Evolutionary conservation across 2,113 vertebrate genomes (phyloP).

Genomic region (Vidua chalybeata): DNA sequence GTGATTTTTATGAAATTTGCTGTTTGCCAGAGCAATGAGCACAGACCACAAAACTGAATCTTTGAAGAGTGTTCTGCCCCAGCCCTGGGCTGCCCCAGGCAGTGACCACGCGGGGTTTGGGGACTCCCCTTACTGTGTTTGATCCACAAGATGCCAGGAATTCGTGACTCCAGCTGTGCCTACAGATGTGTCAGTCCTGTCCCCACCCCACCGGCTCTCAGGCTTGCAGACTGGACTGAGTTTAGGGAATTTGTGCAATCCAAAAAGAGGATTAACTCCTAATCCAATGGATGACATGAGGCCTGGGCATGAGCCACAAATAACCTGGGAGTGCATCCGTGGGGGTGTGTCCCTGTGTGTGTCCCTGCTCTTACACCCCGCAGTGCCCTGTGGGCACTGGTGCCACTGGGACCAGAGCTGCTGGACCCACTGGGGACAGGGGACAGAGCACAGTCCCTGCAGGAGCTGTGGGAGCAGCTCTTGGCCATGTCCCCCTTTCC

Average conservation of each 20-base stretch:
- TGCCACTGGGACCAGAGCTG: neutral
- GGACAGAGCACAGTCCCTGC: neutral
- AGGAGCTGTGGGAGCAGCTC: neutral
- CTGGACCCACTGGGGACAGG: accelerated
- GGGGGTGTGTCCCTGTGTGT: neutral
- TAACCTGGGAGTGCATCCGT: neutral
- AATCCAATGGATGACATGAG: neutral
- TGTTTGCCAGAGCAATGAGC: neutral
- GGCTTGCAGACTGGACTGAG: neutral
- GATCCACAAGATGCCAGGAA: neutral
- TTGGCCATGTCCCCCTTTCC: neutral
- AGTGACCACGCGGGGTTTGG: accelerated
- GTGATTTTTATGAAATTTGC: neutral
- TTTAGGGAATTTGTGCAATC: neutral
- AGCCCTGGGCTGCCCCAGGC: neutral
- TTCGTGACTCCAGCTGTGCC: neutral
- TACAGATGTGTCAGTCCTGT: neutral
- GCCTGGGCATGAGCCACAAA: neutral
- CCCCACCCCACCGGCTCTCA: accelerated
- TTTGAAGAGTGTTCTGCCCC: neutral
- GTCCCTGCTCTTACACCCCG: neutral
- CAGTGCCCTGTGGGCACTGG: accelerated
- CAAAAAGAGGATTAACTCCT: neutral
- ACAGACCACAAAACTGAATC: neutral
- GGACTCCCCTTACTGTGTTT: neutral